Evolutionary conservation across 2,797 vertebrate species (phyloP), one percentile per base, ranked within the genome.

Genomic region (Anas capensis): DNA sequence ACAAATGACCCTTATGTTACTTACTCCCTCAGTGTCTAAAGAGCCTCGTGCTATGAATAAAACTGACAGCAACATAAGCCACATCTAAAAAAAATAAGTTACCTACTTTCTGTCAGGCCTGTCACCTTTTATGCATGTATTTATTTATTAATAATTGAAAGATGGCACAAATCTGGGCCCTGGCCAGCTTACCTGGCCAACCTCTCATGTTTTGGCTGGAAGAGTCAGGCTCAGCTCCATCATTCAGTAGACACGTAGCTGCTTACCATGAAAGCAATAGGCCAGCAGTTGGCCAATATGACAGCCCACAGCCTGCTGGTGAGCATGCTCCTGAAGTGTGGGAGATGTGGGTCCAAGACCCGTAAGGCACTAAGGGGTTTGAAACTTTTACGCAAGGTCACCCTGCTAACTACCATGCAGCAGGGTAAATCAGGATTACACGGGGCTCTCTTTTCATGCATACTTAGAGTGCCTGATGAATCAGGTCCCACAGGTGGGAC

Each of bases 221-320:
- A 29, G 71, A 78, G 7, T 49, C 49, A 68, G 4, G 10, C 56
- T 75, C 31, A 70, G 3, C 36, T 65, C 27, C 53, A 81, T 46
- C 33, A 33, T 84, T 58, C 2, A 10, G 38, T 6, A 83, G 36
- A 61, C 14, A 83, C 69, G 36, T 51, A 36, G 31, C 27, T 72
- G 17, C 53, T 78, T 58, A 12, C 57, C 48, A 27, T 7, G 6
- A 46, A 65, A 71, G 7, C 2, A 71, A 34, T 3, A n/a, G 38
- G 70, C 24, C 31, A 33, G 40, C 0, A 2, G 11, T 0, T 76
- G 75, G 31, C n/a, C 44, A 17, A 0, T 5, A 20, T 4, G 18
- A 14, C 29, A 83, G 76, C 31, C 7, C 31, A 46, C 20, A 46
- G 24, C 9, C 61, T 78, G n/a, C 11, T 65, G 62, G 8, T 4